Base-by-base conservation (phyloP, 1,140 invertebrate genomes). In the Pogonomyrmex californicus region DNA sequence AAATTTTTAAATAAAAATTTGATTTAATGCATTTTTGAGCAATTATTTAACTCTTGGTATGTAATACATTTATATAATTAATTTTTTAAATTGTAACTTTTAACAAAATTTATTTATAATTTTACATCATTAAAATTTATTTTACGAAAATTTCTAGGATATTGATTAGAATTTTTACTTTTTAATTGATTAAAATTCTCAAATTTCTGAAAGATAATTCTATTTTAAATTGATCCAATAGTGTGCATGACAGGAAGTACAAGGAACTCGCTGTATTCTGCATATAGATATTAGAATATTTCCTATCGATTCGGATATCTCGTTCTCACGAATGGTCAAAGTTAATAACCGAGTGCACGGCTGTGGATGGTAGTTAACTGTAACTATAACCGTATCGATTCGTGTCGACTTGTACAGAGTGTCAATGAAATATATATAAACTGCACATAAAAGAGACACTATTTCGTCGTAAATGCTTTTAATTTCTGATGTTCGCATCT, bases 391-490 rank as follows among this genome's bases (percentile, higher is more conserved):
- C 14, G 36, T 78, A 65, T 49, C 36, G 66, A 70, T 33, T 33
- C 23, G 23, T 41, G 36, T 44, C n/a, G 12, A 38, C 5, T 9
- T 51, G 17, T 78, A 65, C 23, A 23, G 1, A 41, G 9, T 41
- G 4, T 7, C 41, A 65, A 49, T 65, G 47, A 78, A 65, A n/a
- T 14, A 51, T 65, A 23, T 41, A 38, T 5, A 36, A 49, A 49
- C 23, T 60, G 36, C 7, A 23, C 9, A n/a, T 77, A 77, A 77
- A 77, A 63, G 12, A 14, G 49, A 4, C 3, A 7, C 5, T 36
- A 49, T 65, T 78, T 36, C 38, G 12, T 78, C 41, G 0, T 78
- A 65, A 78, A 78, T 38, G 60, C 33, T 78, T 78, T 65, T 49
- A 36, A 78, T 78, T 44, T 65, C 6, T 17, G 38, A 65, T 23